Percentiles rank a stretch among this genome's conserved stretches.
Conservation (phyloP, 2,113 vertebrate genomes). For the Protomyctophum bolini region DNA sequence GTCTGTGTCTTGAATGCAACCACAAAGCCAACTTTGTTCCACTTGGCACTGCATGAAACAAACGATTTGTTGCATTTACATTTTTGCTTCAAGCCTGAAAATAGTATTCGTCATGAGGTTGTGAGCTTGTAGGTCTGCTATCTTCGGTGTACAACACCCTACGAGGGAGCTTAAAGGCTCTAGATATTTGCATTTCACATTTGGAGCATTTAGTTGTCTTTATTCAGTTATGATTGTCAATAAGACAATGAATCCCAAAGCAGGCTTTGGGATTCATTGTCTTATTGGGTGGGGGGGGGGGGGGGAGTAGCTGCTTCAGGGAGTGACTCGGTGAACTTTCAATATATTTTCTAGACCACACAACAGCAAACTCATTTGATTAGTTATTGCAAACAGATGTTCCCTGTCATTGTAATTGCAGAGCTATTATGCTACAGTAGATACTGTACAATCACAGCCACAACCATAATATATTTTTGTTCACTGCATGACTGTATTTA, state of each 20-base stretch:
- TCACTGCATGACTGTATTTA: slow-evolving; percentile 1
- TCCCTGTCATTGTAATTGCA: neutral
- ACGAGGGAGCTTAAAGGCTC: too few species aligned
- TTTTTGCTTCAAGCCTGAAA: neutral
- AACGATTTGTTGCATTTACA: slow-evolving; percentile 9
- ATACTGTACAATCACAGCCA: neutral
- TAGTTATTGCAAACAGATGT: neutral
- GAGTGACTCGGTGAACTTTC: too few species aligned
- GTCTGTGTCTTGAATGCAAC: slow-evolving; percentile 21
- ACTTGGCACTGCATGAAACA: slow-evolving; percentile 16
- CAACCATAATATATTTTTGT: neutral
- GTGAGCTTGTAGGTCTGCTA: too few species aligned
- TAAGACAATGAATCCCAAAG: too few species aligned
- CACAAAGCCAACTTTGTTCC: slow-evolving; percentile 30
- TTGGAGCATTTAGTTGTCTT: too few species aligned
- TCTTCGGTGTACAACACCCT: too few species aligned
- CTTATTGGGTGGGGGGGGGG: too few species aligned
- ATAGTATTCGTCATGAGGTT: neutral
- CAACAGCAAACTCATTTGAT: neutral
- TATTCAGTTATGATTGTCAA: too few species aligned
- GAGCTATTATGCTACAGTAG: neutral
- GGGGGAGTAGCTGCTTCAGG: too few species aligned
- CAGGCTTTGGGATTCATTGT: too few species aligned
- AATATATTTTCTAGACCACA: too few species aligned
- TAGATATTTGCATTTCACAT: too few species aligned